Conservation (phyloP, 2,113 vertebrate species). For the Regulus satrapa region DNA sequence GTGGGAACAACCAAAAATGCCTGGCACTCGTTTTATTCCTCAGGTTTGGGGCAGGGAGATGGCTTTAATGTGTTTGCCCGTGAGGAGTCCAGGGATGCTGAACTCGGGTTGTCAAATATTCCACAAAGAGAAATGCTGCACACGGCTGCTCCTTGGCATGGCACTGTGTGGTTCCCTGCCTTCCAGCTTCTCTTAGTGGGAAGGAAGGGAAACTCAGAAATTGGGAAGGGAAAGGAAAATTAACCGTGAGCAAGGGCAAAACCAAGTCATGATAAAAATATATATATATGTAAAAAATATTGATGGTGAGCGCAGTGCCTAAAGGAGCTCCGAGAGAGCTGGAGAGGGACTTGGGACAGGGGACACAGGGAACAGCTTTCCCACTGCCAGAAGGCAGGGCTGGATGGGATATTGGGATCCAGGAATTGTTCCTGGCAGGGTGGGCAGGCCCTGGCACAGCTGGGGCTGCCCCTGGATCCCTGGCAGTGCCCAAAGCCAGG, state of each 20-base stretch:
- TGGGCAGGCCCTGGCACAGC: background rate
- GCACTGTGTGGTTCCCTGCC: background rate
- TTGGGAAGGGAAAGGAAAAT: background rate
- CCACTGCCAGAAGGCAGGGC: rapidly evolving
- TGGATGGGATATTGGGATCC: background rate
- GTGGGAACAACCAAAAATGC: background rate
- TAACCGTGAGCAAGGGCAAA: background rate
- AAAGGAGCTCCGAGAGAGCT: background rate
- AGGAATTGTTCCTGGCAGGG: background rate
- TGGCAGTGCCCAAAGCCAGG: background rate
- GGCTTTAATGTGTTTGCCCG: background rate
- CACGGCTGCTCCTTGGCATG: background rate
- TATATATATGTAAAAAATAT: background rate
- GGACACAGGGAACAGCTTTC: background rate
- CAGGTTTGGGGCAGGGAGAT: background rate
- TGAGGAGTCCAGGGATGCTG: background rate
- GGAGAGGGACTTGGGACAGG: background rate
- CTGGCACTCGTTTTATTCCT: background rate
- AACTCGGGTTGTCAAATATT: background rate
- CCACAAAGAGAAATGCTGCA: background rate
- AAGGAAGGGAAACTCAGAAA: background rate
- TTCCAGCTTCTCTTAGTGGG: background rate
- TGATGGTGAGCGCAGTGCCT: too few species aligned
- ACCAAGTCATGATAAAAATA: background rate
- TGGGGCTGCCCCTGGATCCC: background rate